These are phyloP conservation scores for Paramormyrops kingsleyae DNA, from an alignment of 2,113 vertebrate genomes.

Conservation along the genomic window DNA sequence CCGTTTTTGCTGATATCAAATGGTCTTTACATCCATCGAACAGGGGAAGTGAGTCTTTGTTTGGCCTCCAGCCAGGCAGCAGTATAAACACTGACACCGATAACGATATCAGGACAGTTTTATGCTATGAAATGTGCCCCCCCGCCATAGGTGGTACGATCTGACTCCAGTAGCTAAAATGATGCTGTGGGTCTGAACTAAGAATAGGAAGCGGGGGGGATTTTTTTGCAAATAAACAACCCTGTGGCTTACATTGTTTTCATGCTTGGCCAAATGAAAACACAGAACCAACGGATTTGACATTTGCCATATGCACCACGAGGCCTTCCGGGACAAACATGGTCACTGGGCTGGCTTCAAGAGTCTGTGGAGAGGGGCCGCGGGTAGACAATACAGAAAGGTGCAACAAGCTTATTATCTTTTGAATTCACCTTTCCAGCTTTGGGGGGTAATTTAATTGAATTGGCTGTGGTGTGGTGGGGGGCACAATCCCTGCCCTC, in stretches of 20 bases:
- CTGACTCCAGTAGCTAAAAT: slow-evolving; percentile 10
- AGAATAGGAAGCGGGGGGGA: neutral
- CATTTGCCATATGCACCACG: slow-evolving; percentile 42
- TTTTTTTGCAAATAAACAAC: neutral
- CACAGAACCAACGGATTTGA: slow-evolving; percentile 12
- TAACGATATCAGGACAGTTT: slow-evolving; percentile 15
- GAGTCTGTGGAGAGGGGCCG: slow-evolving; percentile 29
- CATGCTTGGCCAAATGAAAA: slow-evolving; percentile 8
- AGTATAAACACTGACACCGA: slow-evolving; percentile 9
- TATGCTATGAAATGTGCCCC: slow-evolving; percentile 1
- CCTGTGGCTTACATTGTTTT: neutral
- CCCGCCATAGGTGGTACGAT: neutral
- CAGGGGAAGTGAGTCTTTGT: slow-evolving; percentile 33
- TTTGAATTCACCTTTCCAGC: slow-evolving; percentile 47
- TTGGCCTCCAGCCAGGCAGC: slow-evolving; percentile 25
- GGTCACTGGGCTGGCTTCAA: slow-evolving; percentile 43
- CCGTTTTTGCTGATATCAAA: slow-evolving; percentile 43
- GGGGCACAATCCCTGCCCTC: slow-evolving; percentile 29
- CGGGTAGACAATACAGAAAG: slow-evolving; percentile 41
- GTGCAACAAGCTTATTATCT: slow-evolving; percentile 23
- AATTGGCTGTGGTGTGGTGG: slow-evolving; percentile 31
- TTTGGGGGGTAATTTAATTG: slow-evolving; percentile 44
- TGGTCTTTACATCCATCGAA: slow-evolving; percentile 23
- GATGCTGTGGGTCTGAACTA: neutral
- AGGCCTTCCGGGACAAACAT: slow-evolving; percentile 44